These are phyloP conservation scores for Mixornis gularis DNA, from an alignment of 2,113 vertebrate genomes.

Conservation along the genomic window DNA sequence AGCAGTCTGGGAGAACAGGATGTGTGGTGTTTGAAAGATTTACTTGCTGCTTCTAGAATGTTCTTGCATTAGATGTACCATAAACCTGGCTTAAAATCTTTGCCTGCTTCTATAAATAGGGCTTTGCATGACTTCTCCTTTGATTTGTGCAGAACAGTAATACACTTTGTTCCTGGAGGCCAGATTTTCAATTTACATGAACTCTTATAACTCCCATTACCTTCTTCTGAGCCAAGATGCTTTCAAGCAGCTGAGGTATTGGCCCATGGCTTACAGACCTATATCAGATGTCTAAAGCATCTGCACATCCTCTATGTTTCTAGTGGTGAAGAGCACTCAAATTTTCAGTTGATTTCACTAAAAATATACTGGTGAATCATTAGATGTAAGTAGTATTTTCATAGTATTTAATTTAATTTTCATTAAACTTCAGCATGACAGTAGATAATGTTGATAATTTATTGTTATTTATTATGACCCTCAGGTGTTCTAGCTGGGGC, in stretches of 20 bases:
- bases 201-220: neutral
- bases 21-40: neutral
- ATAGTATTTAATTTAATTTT: neutral
- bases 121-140: neutral
- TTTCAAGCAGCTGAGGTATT: neutral
- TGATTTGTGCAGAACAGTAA: constrained; percentile 6
- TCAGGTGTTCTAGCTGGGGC: neutral
- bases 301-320: neutral
- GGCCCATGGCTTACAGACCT: neutral
- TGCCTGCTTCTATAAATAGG: neutral
- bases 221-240: neutral
- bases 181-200: constrained; percentile 8
- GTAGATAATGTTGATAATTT: neutral
- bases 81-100: neutral
- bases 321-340: neutral
- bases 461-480: neutral
- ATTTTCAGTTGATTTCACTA: neutral
- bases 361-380: neutral
- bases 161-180: neutral
- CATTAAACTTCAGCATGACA: neutral
- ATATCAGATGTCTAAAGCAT: neutral
- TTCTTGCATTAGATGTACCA: neutral
- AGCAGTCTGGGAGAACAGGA: neutral
- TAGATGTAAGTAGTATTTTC: neutral
- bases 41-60: neutral